phyloP scores from a whole-genome alignment of 2,113 vertebrate genomes.

The Pterocles gutturalis region DNA sequence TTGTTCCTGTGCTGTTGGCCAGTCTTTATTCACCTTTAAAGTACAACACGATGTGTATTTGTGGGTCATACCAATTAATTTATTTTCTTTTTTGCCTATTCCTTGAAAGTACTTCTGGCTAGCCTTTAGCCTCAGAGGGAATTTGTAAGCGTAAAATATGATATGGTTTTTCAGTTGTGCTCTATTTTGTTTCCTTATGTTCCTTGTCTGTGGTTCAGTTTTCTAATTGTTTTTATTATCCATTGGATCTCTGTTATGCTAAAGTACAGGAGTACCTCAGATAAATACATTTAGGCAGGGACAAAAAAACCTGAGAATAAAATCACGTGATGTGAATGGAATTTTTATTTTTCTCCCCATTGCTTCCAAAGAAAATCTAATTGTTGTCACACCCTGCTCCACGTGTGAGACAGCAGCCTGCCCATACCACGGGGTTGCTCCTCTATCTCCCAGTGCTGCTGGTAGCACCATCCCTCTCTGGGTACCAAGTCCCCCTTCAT shows the following conservation, averaged over 20 bases:
- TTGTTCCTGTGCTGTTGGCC: background rate
- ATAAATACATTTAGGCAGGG: background rate
- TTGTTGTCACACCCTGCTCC: background rate
- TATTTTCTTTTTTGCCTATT: background rate
- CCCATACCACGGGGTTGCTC: rapidly evolving
- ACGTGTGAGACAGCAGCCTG: background rate
- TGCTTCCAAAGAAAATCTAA: background rate
- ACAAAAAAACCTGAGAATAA: background rate
- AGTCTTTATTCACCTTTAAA: background rate
- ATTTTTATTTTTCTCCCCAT: background rate
- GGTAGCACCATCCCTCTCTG: background rate
- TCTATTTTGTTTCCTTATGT: background rate
- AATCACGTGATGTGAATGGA: background rate
- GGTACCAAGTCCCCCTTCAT: rapidly evolving
- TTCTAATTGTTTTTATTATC: background rate
- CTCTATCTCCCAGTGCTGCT: background rate
- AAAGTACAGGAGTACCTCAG: background rate
- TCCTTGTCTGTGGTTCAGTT: background rate
- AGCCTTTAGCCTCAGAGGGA: background rate
- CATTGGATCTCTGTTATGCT: background rate
- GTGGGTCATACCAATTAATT: background rate
- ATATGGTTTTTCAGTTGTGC: background rate
- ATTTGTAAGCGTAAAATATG: background rate
- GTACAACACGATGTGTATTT: background rate
- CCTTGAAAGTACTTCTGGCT: background rate